Base-by-base conservation (phyloP, 2,797 vertebrate genomes). In the Eupleurogrammus muticus region DNA sequence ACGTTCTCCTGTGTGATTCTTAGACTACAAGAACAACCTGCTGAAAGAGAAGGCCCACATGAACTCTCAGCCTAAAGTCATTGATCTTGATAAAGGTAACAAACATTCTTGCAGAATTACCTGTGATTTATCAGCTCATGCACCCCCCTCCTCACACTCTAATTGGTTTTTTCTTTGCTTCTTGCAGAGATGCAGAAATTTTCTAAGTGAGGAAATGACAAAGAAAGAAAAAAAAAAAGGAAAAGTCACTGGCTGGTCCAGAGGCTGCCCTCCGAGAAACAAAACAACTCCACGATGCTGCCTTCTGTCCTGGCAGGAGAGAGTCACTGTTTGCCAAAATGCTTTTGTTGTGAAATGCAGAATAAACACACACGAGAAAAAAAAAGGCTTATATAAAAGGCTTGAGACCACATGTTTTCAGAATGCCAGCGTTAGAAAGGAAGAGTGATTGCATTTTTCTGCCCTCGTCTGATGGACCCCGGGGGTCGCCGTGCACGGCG, bases 11-110 rank as follows among this genome's bases (percentile, higher is more conserved):
- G 16, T 79, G 48, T 80, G 0, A 19, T 59, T 23, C 6, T 58
- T 87, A 99, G 97, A 97, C 91, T 98, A 95, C 91, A 99, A 98
- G 90, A 99, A 98, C 94, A 99, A 99, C 93, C 95, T 99, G 79
- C 85, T 98, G 80, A 98, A 96, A 89, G 97, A 97, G 89, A 95
- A 92, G 75, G 93, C 90, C 14, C 94, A 94, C 72, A 90, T 94
- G 74, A 92, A 82, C 75, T 87, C 92, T 63, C 75, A 90, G 56
- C 90, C 95, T 23, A 98, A 99, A 91, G 92, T 95, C 69, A 93
- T 97, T 0, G 97, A 97, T 87, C 92, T 98, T 81, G 96, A 98
- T 91, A 95, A 93, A 95, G 97, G 97, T 99, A 93, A 13, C 20
- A 51, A 11, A 24, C 19, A 44, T 44, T 42, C 12, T 28, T 11